Percentiles rank a stretch among this genome's conserved stretches.
These are phyloP conservation scores for Trachelipus rathkii DNA, from an alignment of 1,140 invertebrate species.

Conservation along the genomic window DNA sequence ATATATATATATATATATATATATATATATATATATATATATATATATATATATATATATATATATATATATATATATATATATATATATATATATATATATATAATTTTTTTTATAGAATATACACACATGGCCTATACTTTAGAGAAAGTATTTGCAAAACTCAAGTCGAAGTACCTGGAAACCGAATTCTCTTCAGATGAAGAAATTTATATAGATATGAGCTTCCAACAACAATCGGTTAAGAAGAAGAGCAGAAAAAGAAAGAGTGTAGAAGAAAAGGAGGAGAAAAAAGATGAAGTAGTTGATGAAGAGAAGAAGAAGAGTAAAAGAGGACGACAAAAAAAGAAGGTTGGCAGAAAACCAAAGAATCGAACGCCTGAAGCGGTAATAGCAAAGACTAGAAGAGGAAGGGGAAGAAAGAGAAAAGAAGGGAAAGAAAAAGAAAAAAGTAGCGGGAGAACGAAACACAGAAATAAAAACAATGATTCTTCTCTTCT, in stretches of 20 bases:
- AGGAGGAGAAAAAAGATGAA: slow-evolving; percentile 30
- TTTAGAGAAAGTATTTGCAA: slow-evolving; percentile 70
- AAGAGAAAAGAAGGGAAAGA: slow-evolving; percentile 35
- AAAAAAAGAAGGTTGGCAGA: slow-evolving; percentile 43
- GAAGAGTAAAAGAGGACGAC: slow-evolving; percentile 31
- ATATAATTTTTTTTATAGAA: slow-evolving; percentile 58
- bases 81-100: too few species aligned
- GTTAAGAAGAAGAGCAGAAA: slow-evolving; percentile 39
- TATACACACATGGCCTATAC: slow-evolving; percentile 83
- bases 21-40: too few species aligned
- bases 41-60: too few species aligned
- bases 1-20: too few species aligned
- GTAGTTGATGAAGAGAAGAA: slow-evolving; percentile 16
- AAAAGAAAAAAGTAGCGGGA: slow-evolving; percentile 19
- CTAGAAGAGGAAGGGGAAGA: slow-evolving; percentile 9
- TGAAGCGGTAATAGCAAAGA: not conserved
- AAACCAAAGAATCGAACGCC: slow-evolving; percentile 36
- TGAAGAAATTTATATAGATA: slow-evolving; percentile 51
- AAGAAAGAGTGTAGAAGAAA: slow-evolving; percentile 39
- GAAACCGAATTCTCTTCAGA: slow-evolving; percentile 74
- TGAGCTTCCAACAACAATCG: slow-evolving; percentile 42
- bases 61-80: too few species aligned
- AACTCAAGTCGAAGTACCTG: slow-evolving; percentile 71
- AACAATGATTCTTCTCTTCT: slow-evolving; percentile 21
- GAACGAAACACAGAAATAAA: slow-evolving; percentile 33